Evolutionary conservation across 2,113 vertebrate genomes (phyloP).

Genomic region (Semnornis frantzii): DNA sequence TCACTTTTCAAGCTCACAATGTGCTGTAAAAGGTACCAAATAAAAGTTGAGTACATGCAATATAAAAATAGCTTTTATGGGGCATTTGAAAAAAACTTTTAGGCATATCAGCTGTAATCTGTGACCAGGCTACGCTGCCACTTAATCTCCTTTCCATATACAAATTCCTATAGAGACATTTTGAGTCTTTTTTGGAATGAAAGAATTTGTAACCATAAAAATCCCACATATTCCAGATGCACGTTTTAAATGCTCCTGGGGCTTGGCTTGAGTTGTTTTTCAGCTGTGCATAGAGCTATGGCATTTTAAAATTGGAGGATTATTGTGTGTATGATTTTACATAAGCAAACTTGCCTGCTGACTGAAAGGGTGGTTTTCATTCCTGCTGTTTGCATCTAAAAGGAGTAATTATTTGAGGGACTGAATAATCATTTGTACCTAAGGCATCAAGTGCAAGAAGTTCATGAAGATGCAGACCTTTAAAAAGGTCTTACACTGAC

Average conservation of each 20-base stretch:
- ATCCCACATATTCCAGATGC: not conserved
- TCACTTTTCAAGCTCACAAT: not conserved
- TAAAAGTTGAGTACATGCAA: not conserved
- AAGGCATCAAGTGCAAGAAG: not conserved
- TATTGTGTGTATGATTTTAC: not conserved
- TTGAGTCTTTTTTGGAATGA: not conserved
- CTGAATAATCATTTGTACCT: not conserved
- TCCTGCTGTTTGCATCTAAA: not conserved
- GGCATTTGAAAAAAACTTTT: not conserved
- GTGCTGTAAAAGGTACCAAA: not conserved
- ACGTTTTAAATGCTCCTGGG: not conserved
- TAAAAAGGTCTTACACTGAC: no score
- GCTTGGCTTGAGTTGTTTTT: not conserved
- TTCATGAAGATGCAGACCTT: not conserved
- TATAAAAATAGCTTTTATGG: not conserved
- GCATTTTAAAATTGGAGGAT: not conserved
- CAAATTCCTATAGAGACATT: not conserved
- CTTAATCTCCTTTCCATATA: not conserved
- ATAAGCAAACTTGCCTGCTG: not conserved
- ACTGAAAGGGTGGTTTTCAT: not conserved
- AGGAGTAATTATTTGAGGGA: not conserved
- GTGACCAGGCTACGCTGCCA: not conserved
- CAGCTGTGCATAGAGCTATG: not conserved
- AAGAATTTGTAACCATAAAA: slow-evolving; percentile 17
- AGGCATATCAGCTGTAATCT: not conserved